Conservation (phyloP, 2,888 invertebrate genomes). For the Taphrorychus bicolor region DNA sequence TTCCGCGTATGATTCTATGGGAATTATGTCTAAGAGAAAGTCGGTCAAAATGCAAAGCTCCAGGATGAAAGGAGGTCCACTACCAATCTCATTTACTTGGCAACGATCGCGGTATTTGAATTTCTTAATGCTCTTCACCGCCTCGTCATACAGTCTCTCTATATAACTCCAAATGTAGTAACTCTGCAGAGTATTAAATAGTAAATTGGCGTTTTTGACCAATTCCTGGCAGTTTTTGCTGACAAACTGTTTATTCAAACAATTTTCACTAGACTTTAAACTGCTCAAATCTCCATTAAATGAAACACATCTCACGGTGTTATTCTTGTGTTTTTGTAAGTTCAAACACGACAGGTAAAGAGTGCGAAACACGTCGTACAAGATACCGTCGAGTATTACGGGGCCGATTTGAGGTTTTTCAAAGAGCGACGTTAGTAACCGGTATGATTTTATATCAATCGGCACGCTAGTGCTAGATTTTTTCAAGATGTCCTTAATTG, state of each 20-base stretch:
- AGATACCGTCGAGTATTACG: slow-evolving; percentile 76
- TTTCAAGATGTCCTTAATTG: slow-evolving; percentile 68
- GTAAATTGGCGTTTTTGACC: slow-evolving; percentile 81
- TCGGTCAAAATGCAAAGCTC: slow-evolving; percentile 77
- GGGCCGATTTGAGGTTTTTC: slow-evolving; percentile 89
- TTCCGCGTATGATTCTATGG: slow-evolving; percentile 77
- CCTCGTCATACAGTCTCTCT: slow-evolving; percentile 68
- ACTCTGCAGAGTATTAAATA: slow-evolving; percentile 84
- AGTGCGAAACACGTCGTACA: slow-evolving; percentile 78
- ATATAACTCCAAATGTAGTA: slow-evolving; percentile 87
- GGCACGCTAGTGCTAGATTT: slow-evolving; percentile 63
- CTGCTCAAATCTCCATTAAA: slow-evolving; percentile 58
- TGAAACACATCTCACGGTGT: slow-evolving; percentile 55
- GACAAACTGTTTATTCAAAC: slow-evolving; percentile 55
- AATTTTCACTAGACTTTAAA: slow-evolving; percentile 53
- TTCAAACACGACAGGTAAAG: slow-evolving; percentile 64
- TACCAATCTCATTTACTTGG: slow-evolving; percentile 65
- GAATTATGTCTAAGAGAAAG: slow-evolving; percentile 78
- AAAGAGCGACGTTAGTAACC: slow-evolving; percentile 81
- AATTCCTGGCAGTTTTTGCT: slow-evolving; percentile 69
- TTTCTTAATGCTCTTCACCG: slow-evolving; percentile 51
- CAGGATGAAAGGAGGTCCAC: slow-evolving; percentile 68
- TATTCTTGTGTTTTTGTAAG: slow-evolving; percentile 55
- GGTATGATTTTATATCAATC: slow-evolving; percentile 73
- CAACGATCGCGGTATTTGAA: slow-evolving; percentile 52